Base-by-base conservation (phyloP, 1,140 invertebrate genomes). In the Trachymyrmex cornetzi region DNA sequence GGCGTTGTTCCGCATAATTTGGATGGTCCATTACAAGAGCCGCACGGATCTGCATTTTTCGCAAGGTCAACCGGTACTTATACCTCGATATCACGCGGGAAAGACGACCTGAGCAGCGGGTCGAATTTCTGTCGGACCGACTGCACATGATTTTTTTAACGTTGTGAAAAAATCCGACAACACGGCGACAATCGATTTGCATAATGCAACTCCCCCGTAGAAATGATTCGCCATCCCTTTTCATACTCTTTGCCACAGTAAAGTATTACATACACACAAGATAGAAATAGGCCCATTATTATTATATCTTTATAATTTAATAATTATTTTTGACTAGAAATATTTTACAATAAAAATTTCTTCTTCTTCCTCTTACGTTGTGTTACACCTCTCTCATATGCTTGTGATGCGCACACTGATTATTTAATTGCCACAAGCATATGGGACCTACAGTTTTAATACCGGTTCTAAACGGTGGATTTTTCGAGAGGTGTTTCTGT, bases 1-100 rank as follows among this genome's bases (percentile, higher is more conserved):
- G 55, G 24, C 27, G 69, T 72, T 82, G 55, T 82, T 82, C 80
- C 80, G 38, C 38, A 82, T 82, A 74, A 82, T 74, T 82, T 55
- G 80, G 55, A 61, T 61, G 22, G 80, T 48, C 30, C 55, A 30
- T 61, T 72, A 12, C 64, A 38, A 27, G 63, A 80, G 77, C 12
- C 34, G 34, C 24, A 7, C 38, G 12, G 55, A 72, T 59, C 55
- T 74, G 24, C 80, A 82, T 82, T 82, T 82, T 82, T 82, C 19
- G 55, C 80, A 82, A 82, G 80, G 67, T 16, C 69, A 82, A 82
- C 80, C 67, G 24, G 67, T 82, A 59, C 24, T 61, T 72, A 72
- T 69, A 72, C 19, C 38, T 19, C n/a, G 79, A 27, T 38, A 27
- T 16, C 22, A 64, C 22, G 38, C 67, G 38, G 12, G 34, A 5